These are phyloP conservation scores for Apis laboriosa DNA, from an alignment of 1,140 invertebrate species.

Conservation along the genomic window DNA sequence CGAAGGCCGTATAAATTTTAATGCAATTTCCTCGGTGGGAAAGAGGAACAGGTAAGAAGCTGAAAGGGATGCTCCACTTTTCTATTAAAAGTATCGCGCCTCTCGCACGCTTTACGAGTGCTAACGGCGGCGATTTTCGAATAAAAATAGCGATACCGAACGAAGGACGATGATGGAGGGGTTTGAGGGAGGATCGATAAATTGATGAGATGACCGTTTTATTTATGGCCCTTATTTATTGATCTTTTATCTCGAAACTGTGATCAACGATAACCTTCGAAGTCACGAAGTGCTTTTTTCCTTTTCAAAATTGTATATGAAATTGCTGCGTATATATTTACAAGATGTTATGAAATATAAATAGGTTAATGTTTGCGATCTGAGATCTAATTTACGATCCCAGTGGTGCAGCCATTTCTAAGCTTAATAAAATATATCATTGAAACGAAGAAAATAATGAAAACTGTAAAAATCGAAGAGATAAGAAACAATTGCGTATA, in stretches of 20 bases:
- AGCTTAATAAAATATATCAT: too few relatives aligned
- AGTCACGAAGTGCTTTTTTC: not conserved
- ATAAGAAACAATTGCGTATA: too few relatives aligned
- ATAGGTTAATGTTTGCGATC: too few relatives aligned
- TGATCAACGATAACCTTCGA: not conserved
- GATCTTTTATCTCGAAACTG: constrained; percentile 8
- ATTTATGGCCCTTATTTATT: not conserved
- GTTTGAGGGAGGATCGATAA: constrained; percentile 4
- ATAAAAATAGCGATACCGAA: constrained; percentile 25
- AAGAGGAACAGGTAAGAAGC: not conserved
- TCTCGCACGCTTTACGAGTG: not conserved
- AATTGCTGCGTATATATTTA: too few relatives aligned
- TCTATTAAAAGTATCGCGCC: constrained; percentile 1
- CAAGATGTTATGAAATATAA: too few relatives aligned
- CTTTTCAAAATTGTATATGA: not conserved
- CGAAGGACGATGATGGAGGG: not conserved
- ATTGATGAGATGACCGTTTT: not conserved
- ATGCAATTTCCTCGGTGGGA: not conserved
- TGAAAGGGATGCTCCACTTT: constrained; percentile 2
- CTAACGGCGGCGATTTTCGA: not conserved
- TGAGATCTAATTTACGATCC: too few relatives aligned
- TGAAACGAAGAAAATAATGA: too few relatives aligned
- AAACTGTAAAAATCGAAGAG: too few relatives aligned
- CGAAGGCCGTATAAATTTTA: constrained; percentile 45
- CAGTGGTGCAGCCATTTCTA: too few relatives aligned